phyloP scores from a whole-genome alignment of 2,888 invertebrate species.

The Diadegma fenestrale region DNA sequence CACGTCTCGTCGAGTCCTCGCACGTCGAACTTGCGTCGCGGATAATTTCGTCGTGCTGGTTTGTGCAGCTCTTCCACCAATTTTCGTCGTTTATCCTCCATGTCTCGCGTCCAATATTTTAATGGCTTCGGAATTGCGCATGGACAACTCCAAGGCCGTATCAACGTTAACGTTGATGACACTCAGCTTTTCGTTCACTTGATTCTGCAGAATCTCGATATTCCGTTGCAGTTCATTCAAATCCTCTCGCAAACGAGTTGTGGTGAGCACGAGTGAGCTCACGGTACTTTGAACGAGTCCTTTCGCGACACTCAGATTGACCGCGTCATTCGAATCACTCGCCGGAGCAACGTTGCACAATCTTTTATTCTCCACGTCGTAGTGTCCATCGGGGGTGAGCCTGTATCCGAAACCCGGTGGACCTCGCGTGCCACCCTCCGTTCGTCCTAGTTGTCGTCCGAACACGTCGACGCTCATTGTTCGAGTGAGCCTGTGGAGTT shows the following conservation, averaged over 20 bases:
- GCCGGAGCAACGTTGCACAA: conserved; percentile 53
- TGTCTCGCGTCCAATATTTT: neutral
- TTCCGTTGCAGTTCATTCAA: too few relatives aligned
- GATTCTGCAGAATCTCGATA: conserved; percentile 37
- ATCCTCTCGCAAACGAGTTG: too few relatives aligned
- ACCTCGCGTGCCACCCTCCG: conserved; percentile 34
- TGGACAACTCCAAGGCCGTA: neutral
- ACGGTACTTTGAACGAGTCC: too few relatives aligned
- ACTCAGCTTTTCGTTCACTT: conserved; percentile 20
- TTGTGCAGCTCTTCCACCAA: too few relatives aligned
- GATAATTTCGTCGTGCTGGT: conserved; percentile 80
- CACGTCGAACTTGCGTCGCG: conserved; percentile 77
- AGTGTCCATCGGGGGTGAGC: conserved; percentile 45
- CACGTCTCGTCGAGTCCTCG: conserved; percentile 82
- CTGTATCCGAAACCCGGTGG: conserved; percentile 52
- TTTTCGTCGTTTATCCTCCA: conserved; percentile 15
- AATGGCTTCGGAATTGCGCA: conserved; percentile 17
- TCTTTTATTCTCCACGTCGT: conserved; percentile 56
- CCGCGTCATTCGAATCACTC: conserved; percentile 24
- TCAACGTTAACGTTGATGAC: neutral
- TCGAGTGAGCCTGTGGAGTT: too few relatives aligned
- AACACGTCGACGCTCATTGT: too few relatives aligned
- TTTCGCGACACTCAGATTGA: too few relatives aligned
- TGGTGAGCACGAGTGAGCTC: too few relatives aligned
- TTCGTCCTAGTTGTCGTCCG: conserved; percentile 31